A percentile compares a stretch with the other conserved stretches of the same genome.
These are phyloP conservation scores for Lathronympha strigana DNA, from an alignment of 2,888 invertebrate genomes.

Conservation along the genomic window DNA sequence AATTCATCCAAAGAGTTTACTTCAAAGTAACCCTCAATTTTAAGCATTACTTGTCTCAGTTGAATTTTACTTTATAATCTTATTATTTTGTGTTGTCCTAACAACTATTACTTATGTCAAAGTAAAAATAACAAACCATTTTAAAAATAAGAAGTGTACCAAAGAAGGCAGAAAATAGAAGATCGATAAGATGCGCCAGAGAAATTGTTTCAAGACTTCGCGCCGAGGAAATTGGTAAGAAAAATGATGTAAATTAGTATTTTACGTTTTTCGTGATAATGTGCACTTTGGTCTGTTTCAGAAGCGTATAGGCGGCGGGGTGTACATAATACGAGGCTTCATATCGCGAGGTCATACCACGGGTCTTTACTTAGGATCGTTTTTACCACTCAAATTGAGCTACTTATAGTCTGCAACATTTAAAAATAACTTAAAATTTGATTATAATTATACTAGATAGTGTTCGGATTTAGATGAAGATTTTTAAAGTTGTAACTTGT, in stretches of 20 bases:
- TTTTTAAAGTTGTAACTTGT: neutral
- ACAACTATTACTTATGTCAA: neutral
- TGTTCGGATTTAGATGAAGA: too few relatives aligned
- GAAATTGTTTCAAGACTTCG: constrained; percentile 38
- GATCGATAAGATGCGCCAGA: neutral
- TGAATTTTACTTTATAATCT: neutral
- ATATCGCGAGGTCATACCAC: neutral
- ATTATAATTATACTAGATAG: neutral
- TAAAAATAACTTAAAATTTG: neutral
- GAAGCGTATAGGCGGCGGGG: constrained; percentile 46
- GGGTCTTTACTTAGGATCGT: neutral
- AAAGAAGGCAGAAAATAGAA: constrained; percentile 19
- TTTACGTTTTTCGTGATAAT: constrained; percentile 63
- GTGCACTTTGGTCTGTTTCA: constrained; percentile 78
- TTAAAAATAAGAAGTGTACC: constrained; percentile 40
- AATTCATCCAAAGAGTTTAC: constrained; percentile 24
- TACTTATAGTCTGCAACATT: neutral
- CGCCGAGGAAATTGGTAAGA: constrained; percentile 57
- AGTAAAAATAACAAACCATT: neutral
- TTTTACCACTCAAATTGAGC: neutral
- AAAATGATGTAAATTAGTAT: constrained; percentile 45
- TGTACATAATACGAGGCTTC: neutral
- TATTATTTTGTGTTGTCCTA: neutral
- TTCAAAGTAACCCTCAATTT: constrained; percentile 20
- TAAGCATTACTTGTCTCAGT: neutral